These are phyloP conservation scores for Laupala kohalensis DNA, from an alignment of 1,140 invertebrate species.

Conservation along the genomic window DNA sequence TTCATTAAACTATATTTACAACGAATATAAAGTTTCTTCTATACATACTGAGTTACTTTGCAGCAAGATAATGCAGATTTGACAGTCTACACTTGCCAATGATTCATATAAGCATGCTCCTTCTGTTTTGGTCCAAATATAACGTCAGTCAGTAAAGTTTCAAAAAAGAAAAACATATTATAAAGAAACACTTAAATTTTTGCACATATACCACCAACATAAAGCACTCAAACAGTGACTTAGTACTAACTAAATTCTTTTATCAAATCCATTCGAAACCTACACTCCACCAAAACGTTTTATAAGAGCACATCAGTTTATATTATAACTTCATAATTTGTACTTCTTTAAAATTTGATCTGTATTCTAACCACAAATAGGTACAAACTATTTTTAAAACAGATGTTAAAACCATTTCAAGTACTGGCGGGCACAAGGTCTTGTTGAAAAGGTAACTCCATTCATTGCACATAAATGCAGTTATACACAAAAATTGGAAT, in stretches of 20 bases:
- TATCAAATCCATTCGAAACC: background rate
- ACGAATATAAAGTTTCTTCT: too few species aligned
- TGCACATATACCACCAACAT: background rate
- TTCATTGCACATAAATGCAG: background rate
- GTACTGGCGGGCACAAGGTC: background rate
- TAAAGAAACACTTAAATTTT: too few species aligned
- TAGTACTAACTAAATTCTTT: background rate
- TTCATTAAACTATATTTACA: too few species aligned
- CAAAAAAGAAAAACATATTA: too few species aligned
- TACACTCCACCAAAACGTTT: background rate
- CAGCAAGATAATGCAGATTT: too few species aligned
- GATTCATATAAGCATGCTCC: too few species aligned
- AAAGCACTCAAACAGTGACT: background rate
- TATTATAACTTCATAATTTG: background rate
- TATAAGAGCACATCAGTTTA: background rate
- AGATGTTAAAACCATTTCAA: background rate
- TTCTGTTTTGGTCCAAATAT: too few species aligned
- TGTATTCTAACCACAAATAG: background rate
- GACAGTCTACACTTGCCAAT: too few species aligned
- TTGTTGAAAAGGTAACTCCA: background rate
- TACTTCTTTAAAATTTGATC: background rate
- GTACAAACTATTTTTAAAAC: background rate
- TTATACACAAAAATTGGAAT: background rate
- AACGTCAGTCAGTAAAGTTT: too few species aligned
- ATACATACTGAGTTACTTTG: too few species aligned